Conservation (phyloP, 2,113 vertebrate genomes). For the Callithrix jacchus region DNA sequence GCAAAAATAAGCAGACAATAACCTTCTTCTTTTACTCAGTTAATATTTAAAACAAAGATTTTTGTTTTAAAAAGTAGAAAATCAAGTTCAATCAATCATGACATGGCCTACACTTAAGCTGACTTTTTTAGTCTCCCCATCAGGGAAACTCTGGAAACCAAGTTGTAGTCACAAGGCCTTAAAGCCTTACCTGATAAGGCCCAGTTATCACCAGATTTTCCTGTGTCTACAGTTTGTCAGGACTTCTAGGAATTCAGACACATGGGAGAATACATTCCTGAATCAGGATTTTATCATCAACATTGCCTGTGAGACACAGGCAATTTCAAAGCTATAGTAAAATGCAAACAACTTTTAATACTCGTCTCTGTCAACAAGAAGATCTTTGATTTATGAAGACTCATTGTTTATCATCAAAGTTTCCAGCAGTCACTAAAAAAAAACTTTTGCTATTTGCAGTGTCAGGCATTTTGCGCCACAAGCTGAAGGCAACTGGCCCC, state of each 20-base stretch:
- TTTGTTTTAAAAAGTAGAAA: neutral
- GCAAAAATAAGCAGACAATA: neutral
- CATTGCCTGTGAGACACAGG: neutral
- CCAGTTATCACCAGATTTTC: neutral
- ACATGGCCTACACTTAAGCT: neutral
- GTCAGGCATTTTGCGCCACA: neutral
- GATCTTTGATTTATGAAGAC: neutral
- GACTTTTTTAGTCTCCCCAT: neutral
- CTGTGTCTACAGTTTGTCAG: neutral
- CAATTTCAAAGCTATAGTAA: conserved; percentile 32
- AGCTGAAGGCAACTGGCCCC: neutral
- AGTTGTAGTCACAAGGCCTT: neutral
- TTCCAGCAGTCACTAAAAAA: neutral
- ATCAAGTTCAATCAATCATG: neutral
- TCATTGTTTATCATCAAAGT: neutral
- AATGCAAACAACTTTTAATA: conserved; percentile 35
- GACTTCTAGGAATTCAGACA: neutral
- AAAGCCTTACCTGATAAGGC: neutral
- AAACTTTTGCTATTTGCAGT: neutral
- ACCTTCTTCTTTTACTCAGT: neutral
- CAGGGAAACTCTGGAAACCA: neutral
- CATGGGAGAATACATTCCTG: neutral
- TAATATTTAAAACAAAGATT: neutral
- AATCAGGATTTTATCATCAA: conserved; percentile 35
- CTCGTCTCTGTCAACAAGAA: neutral